These are phyloP conservation scores for Thereva unica DNA, from an alignment of 2,888 invertebrate genomes.

Conservation along the genomic window DNA sequence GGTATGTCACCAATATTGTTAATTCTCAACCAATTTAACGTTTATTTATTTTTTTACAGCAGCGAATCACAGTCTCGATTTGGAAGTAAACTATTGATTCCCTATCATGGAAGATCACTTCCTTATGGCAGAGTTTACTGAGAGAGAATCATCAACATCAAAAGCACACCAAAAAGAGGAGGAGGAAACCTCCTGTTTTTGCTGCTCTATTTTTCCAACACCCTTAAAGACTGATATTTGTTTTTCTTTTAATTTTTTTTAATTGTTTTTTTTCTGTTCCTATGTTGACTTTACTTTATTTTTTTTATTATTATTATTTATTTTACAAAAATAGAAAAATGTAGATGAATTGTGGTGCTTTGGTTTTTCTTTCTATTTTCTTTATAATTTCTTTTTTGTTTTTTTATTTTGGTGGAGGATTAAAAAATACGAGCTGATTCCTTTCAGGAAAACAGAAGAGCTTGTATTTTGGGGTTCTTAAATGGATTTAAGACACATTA, in stretches of 20 bases:
- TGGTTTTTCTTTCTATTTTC: conserved; percentile 2
- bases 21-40: conserved; percentile 4
- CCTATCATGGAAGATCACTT: conserved; percentile 53
- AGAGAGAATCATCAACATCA: conserved; percentile 36
- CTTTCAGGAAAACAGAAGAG: not conserved
- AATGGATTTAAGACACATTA: not conserved
- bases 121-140: conserved; percentile 57
- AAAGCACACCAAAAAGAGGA: not conserved
- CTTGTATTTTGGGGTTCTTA: conserved; percentile 6
- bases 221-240: conserved; percentile 29
- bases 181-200: not conserved
- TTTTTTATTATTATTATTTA: conserved; percentile 11
- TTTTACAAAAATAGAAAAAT: conserved; percentile 4
- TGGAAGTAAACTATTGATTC: conserved; percentile 53
- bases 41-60: conserved; percentile 45
- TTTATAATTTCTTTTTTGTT: too few relatives aligned
- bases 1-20: conserved; percentile 37
- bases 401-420: conserved; percentile 14
- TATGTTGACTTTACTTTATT: conserved; percentile 13
- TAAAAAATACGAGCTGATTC: not conserved
- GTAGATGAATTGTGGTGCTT: not conserved
- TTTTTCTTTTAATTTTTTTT: conserved; percentile 18
- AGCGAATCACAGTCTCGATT: conserved; percentile 57
- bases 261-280: not conserved
- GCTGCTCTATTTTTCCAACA: conserved; percentile 4